phyloP scores from a whole-genome alignment of 2,113 vertebrate species.

The Phasianus colchicus region DNA sequence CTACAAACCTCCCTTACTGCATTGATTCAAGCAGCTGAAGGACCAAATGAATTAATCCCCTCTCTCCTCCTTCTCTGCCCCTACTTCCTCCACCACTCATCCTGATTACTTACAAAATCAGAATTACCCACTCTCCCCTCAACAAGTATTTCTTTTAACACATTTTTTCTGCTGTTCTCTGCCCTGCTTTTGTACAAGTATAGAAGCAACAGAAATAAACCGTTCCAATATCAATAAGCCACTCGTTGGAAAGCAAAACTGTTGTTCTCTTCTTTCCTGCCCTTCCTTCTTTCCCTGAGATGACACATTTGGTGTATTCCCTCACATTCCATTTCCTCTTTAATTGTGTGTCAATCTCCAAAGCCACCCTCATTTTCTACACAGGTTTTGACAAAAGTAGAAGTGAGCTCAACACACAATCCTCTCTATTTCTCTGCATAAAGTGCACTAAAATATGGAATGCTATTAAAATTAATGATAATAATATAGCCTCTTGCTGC shows the following conservation, averaged over 20 bases:
- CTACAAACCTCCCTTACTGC: neutral
- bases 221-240: neutral
- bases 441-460: neutral
- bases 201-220: neutral
- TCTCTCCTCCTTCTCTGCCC: too few relatives aligned
- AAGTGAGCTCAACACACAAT: neutral
- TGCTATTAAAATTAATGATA: slow-evolving; percentile 45
- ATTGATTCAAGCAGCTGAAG: neutral
- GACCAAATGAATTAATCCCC: neutral
- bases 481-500: neutral
- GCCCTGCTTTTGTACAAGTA: neutral
- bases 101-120: neutral
- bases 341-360: neutral
- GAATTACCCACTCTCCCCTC: neutral
- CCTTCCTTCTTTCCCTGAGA: neutral
- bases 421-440: neutral
- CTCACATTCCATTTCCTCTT: neutral
- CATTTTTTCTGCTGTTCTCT: neutral
- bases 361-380: neutral
- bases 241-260: neutral
- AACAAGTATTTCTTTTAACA: neutral
- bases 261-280: neutral
- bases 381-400: neutral
- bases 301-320: neutral
- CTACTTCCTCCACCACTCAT: neutral